Base-by-base conservation (phyloP, 23 tunicate genomes). In the Trididemnum nubilum region DNA sequence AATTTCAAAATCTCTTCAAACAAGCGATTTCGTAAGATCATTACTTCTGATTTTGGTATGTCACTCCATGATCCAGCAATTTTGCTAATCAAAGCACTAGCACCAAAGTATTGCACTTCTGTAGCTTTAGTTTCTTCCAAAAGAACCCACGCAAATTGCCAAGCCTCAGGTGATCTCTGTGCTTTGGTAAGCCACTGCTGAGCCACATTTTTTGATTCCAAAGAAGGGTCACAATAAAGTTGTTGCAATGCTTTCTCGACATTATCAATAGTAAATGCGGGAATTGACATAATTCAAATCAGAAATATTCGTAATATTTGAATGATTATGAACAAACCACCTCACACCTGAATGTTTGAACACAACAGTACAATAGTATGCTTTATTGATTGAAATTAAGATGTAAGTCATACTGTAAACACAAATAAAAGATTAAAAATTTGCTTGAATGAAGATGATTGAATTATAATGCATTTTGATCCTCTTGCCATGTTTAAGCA, bases 41-140 rank as follows among this genome's bases (percentile, higher is more conserved):
- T 12, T 7, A 92, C 69, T 36, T 95, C 87, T 35, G 84, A 75
- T 3, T 72, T 76, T 0, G 92, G 89, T 0, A 95, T 75, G 34
- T 95, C 99, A 51, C 82, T 58, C 92, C 94, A 88, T 33, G 89
- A 83, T 33, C 88, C 85, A 5, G 87, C 44, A 32, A 95, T 95
- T 52, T 88, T 88, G 51, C 82, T 82, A 0, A 81, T 69, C 31
- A 95, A 79, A 36, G 88, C 87, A 79, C 91, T 95, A 0, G 99
- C 99, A 18, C 99, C 99, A 82, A 87, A 95, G 65, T 90, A 90
- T 57, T 95, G 99, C n/a, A 90, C 92, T 65, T 95, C 96, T 0
- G 88, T 86, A 5, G 85, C 77, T 51, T 92, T 86, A n/a, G 35
- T 81, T 35, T 64, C 81, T 59, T 82, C 71, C 34, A 95, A 54